phyloP scores from a whole-genome alignment of 2,113 vertebrate genomes.

The Pygoscelis adeliae region DNA sequence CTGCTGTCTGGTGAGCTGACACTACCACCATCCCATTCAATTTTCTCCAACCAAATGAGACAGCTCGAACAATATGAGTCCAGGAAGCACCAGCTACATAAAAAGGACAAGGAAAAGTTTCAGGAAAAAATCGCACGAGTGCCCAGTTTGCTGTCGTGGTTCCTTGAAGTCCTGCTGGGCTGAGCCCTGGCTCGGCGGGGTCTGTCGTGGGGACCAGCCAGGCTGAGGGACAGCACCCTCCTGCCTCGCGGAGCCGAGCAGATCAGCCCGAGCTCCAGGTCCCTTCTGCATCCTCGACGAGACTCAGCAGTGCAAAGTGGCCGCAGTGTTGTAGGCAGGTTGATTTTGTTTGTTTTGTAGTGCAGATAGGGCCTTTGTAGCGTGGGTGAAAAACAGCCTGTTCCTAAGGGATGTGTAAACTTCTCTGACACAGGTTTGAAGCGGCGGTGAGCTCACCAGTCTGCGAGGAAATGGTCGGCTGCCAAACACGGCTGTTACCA shows the following conservation, averaged over 20 bases:
- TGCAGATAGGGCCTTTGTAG: neutral
- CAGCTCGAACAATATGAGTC: neutral
- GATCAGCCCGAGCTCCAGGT: neutral
- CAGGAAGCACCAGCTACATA: neutral
- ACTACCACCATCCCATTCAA: neutral
- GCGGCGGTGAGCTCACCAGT: neutral
- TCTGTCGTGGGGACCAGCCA: neutral
- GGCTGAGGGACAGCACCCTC: neutral
- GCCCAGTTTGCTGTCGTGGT: neutral
- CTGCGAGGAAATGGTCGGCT: slow-evolving; percentile 38
- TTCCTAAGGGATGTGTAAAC: neutral
- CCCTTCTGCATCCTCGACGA: neutral
- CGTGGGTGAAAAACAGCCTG: neutral
- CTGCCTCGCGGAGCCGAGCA: accelerated
- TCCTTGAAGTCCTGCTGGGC: neutral
- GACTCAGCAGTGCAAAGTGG: neutral
- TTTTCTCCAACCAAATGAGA: neutral
- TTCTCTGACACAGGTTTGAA: neutral
- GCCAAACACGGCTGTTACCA: slow-evolving; percentile 13
- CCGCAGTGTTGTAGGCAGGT: neutral
- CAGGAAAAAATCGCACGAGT: neutral
- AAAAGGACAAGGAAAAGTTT: neutral
- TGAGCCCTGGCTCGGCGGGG: neutral
- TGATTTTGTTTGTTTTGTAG: neutral
- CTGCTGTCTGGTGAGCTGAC: neutral